These are phyloP conservation scores for Xylophagus ater DNA, from an alignment of 2,888 invertebrate genomes.

Conservation along the genomic window DNA sequence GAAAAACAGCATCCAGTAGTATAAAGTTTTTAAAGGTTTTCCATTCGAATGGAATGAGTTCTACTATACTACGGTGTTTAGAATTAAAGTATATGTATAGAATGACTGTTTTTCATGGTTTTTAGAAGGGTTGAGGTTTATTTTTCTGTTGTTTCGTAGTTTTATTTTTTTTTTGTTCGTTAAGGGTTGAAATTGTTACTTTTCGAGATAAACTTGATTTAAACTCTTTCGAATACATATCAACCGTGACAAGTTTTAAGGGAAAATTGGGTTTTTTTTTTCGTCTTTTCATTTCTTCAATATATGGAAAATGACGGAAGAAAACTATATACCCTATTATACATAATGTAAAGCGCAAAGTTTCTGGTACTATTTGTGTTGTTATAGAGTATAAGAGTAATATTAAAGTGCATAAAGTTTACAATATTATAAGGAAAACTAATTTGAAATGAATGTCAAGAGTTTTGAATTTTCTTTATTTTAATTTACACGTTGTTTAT, in stretches of 20 bases:
- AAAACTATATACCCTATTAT: no score
- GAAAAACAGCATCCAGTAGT: not conserved
- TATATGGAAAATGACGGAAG: slow-evolving; percentile 3
- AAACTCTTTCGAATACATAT: slow-evolving; percentile 3
- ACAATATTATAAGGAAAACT: no score
- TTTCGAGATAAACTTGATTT: slow-evolving; percentile 5
- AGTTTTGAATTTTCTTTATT: no score
- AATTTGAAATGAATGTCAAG: no score
- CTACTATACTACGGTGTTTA: not conserved
- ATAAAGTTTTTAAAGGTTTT: not conserved
- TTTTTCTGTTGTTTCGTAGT: not conserved
- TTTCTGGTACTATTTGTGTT: no score
- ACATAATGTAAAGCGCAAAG: no score
- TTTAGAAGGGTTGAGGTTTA: not conserved
- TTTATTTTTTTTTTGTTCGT: not conserved
- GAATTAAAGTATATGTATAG: not conserved
- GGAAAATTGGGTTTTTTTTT: not conserved
- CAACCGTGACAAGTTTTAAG: slow-evolving; percentile 2
- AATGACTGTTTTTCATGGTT: not conserved
- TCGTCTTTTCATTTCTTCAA: not conserved
- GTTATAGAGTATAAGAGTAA: no score
- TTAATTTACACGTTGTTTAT: no score
- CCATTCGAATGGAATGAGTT: no score
- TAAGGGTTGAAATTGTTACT: not conserved
- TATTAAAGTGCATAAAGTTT: no score